phyloP scores from a whole-genome alignment of 2,888 invertebrate genomes.

The Sarcophaga variegata region DNA sequence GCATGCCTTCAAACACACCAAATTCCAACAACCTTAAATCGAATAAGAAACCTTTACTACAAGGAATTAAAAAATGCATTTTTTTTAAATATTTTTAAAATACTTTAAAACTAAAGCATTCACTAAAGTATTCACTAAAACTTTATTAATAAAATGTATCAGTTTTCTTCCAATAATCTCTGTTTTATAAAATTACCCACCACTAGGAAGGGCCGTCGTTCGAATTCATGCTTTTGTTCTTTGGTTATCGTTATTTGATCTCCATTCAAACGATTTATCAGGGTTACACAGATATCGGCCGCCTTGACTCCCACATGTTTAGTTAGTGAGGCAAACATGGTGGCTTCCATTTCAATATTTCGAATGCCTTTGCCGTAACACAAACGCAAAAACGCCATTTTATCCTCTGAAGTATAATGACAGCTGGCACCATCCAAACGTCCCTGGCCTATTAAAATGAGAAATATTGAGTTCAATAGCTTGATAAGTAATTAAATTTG shows the following conservation, averaged over 20 bases:
- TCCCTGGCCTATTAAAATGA: slow-evolving; percentile 85
- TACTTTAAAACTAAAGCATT: too few species aligned
- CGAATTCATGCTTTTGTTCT: slow-evolving; percentile 85
- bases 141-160: background rate
- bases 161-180: too few species aligned
- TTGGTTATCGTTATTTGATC: slow-evolving; percentile 86
- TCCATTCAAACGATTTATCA: slow-evolving; percentile 87
- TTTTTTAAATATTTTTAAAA: too few species aligned
- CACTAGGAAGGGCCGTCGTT: slow-evolving; percentile 86
- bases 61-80: background rate
- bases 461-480: background rate
- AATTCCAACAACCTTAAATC: too few species aligned
- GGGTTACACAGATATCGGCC: slow-evolving; percentile 88
- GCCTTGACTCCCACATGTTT: slow-evolving; percentile 85
- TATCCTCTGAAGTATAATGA: slow-evolving; percentile 85
- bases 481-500: background rate
- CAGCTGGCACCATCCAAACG: slow-evolving; percentile 90
- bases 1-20: too few species aligned
- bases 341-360: slow-evolving; percentile 92
- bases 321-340: slow-evolving; percentile 87
- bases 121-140: too few species aligned
- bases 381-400: slow-evolving; percentile 84
- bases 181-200: slow-evolving; percentile 85
- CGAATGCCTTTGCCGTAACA: slow-evolving; percentile 84
- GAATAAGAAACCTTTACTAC: background rate